A percentile compares a stretch with the other conserved stretches of the same genome.
These are phyloP conservation scores for Buceros bicornis DNA, from an alignment of 2,797 vertebrate species.

Conservation along the genomic window DNA sequence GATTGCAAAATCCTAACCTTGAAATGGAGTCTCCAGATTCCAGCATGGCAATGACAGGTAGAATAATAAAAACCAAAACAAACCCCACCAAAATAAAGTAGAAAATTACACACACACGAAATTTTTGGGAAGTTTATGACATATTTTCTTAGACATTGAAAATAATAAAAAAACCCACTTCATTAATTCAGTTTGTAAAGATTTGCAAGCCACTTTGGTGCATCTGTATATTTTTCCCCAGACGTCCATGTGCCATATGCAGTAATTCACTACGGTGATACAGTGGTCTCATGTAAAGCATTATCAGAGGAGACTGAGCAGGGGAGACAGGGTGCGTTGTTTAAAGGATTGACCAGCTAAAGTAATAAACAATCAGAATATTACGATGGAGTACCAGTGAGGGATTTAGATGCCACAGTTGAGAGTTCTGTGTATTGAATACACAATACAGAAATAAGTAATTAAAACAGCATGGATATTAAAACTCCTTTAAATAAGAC, in stretches of 20 bases:
- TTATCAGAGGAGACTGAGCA: neutral
- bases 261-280: neutral
- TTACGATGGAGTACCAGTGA: neutral
- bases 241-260: neutral
- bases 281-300: neutral
- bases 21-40: neutral
- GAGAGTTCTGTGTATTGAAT: neutral
- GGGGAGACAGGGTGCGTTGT: neutral
- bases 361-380: neutral
- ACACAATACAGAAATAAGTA: neutral
- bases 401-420: neutral
- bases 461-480: neutral
- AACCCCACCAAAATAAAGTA: neutral
- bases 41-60: neutral
- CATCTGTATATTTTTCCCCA: neutral
- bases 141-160: neutral
- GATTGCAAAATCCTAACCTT: neutral
- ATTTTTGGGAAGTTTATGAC: neutral
- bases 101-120: neutral
- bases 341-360: neutral
- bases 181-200: neutral
- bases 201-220: neutral
- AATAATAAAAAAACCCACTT: accelerated
- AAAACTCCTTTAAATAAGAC: neutral
- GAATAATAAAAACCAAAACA: neutral